Conservation (phyloP, 2,888 invertebrate species). For the Meiosimyza platycephala region DNA sequence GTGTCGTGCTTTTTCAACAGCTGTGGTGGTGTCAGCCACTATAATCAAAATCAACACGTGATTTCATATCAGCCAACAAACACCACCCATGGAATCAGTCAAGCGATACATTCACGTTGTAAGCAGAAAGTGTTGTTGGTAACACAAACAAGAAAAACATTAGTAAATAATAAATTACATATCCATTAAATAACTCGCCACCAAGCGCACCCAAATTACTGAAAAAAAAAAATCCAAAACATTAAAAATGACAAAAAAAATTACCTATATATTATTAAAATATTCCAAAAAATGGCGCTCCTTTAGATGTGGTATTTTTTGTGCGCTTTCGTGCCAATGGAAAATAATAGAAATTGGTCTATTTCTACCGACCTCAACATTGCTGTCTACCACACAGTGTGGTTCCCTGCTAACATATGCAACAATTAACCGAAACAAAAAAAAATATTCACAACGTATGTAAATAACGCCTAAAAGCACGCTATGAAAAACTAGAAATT, state of each 20-base stretch:
- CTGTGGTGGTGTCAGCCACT: not conserved
- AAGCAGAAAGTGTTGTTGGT: not conserved
- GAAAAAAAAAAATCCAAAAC: too few species aligned
- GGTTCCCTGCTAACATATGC: not conserved
- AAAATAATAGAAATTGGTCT: slow-evolving; percentile 8
- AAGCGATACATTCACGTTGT: not conserved
- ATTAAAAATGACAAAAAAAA: slow-evolving; percentile 9
- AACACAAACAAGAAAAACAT: not conserved
- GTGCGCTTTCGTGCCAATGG: slow-evolving; percentile 15
- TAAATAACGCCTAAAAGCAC: too few species aligned
- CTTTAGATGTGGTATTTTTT: slow-evolving; percentile 16
- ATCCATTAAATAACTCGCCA: slow-evolving; percentile 10
- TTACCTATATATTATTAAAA: too few species aligned
- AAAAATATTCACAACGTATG: not conserved
- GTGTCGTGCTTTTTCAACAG: not conserved
- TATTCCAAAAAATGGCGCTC: slow-evolving; percentile 19
- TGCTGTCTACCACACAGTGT: not conserved
- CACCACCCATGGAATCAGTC: too few species aligned
- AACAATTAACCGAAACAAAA: not conserved
- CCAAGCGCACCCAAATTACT: slow-evolving; percentile 10
- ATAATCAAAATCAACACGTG: slow-evolving; percentile 26
- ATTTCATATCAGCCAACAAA: not conserved
- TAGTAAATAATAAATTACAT: slow-evolving; percentile 27
- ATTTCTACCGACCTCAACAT: not conserved
- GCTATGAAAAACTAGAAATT: too few species aligned